A percentile compares a stretch with the other conserved stretches of the same genome.
phyloP scores from a whole-genome alignment of 2,797 vertebrate species.

The Australoheros facetus region DNA sequence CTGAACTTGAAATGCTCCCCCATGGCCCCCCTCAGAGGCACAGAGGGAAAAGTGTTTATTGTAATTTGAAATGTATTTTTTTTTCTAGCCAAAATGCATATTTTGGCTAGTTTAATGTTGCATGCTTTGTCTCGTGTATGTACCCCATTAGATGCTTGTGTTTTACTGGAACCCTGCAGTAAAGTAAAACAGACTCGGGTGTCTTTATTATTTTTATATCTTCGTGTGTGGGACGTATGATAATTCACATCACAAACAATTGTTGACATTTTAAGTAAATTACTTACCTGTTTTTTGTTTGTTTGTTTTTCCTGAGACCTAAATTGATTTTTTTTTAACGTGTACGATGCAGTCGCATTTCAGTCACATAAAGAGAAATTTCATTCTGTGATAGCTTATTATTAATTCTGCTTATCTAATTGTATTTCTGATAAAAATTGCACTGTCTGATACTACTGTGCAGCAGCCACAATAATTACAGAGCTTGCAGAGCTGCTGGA shows the following conservation, averaged over 20 bases:
- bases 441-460: neutral
- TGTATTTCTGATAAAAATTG: neutral
- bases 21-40: neutral
- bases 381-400: neutral
- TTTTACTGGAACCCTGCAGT: too few relatives aligned
- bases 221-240: too few relatives aligned
- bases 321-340: neutral
- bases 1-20: neutral
- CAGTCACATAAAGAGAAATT: neutral
- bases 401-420: conserved; percentile 1
- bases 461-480: neutral
- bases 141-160: too few relatives aligned
- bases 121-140: too few relatives aligned
- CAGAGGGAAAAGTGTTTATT: neutral
- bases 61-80: neutral
- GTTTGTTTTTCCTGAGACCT: neutral
- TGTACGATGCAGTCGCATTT: neutral
- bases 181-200: too few relatives aligned
- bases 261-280: too few relatives aligned
- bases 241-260: too few relatives aligned
- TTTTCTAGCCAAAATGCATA: neutral
- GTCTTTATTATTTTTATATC: too few relatives aligned
- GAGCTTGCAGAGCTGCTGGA: neutral
- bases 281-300: too few relatives aligned
- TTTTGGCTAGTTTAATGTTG: too few relatives aligned